Evolutionary conservation across 2,113 vertebrate species (phyloP), one percentile per base, ranked within the genome.

Genomic region (Semicossyphus pulcher): DNA sequence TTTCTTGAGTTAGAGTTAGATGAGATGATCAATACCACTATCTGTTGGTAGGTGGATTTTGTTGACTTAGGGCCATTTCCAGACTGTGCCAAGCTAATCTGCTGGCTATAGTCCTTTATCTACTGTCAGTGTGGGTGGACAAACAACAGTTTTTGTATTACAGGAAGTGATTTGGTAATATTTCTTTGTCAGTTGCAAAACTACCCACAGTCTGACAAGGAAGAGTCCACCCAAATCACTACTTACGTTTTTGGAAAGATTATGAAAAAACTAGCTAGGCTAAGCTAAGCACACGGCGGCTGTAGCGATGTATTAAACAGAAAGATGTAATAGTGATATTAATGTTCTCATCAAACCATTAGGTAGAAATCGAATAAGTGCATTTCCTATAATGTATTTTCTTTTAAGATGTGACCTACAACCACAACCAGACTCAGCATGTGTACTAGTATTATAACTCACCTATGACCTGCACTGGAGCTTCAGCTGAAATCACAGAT

Each of bases 381-480:
- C n/a, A n/a, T n/a, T n/a, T n/a, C n/a, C n/a, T n/a, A n/a, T n/a
- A n/a, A n/a, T n/a, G n/a, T n/a, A n/a, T n/a, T n/a, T 28, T 52
- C 3, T 6, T 63, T 60, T 10, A 53, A 39, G 5, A 31, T 51
- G 9, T 3, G 7, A 23, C 6, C 4, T 41, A 29, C 4, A 78
- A 56, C 14, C 21, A 39, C 8, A 67, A 39, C 15, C 34, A 59
- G 58, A 60, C 26, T 48, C 31, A 45, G 7, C 5, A 36, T 25
- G 37, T 28, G 0, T 4, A 32, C 1, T 4, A 36, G 8, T 16
- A n/a, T 26, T 4, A 25, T 12, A 67, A 65, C 90, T 83, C 76
- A 94, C 93, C 93, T 68, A 59, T 15, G 36, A 94, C 65, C 15
- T 80, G 26, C 10, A 94, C 62, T 14, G 5, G 31, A 65, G 28